These are phyloP conservation scores for Dascillus cervinus DNA, from an alignment of 2,888 invertebrate genomes.

Conservation along the genomic window DNA sequence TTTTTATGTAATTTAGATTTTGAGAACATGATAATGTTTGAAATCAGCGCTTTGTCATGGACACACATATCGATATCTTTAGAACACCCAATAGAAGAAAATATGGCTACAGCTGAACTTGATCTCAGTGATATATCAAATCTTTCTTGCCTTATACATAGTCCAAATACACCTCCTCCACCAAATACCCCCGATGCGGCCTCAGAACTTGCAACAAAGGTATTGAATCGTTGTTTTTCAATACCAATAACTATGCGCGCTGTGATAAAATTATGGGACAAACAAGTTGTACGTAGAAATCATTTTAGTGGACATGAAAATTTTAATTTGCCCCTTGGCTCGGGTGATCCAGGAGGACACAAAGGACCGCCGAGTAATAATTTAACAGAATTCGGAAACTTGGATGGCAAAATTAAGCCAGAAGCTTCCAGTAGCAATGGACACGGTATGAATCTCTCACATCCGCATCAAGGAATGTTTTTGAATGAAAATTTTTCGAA, in stretches of 20 bases:
- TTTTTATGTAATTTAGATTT: slow-evolving; percentile 46
- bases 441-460: slow-evolving; percentile 22
- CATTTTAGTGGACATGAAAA: slow-evolving; percentile 45
- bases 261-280: slow-evolving; percentile 79
- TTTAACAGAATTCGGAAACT: slow-evolving; percentile 42
- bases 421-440: slow-evolving; percentile 39
- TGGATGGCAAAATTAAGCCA: slow-evolving; percentile 37
- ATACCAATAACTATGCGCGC: slow-evolving; percentile 86
- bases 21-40: slow-evolving; percentile 78
- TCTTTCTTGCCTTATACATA: slow-evolving; percentile 70
- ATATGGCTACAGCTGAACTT: slow-evolving; percentile 87
- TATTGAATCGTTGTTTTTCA: slow-evolving; percentile 84
- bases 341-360: slow-evolving; percentile 58
- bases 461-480: slow-evolving; percentile 35
- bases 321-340: slow-evolving; percentile 61
- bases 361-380: slow-evolving; percentile 35
- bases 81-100: slow-evolving; percentile 88
- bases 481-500: slow-evolving; percentile 39
- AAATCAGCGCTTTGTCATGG: slow-evolving; percentile 84
- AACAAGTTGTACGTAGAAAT: slow-evolving; percentile 50
- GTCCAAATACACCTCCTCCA: slow-evolving; percentile 44
- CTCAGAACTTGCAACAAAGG: slow-evolving; percentile 53
- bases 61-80: slow-evolving; percentile 84
- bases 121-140: slow-evolving; percentile 75
- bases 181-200: slow-evolving; percentile 39